phyloP scores from a whole-genome alignment of 2,888 invertebrate genomes.

The Cacoxenus indagator region DNA sequence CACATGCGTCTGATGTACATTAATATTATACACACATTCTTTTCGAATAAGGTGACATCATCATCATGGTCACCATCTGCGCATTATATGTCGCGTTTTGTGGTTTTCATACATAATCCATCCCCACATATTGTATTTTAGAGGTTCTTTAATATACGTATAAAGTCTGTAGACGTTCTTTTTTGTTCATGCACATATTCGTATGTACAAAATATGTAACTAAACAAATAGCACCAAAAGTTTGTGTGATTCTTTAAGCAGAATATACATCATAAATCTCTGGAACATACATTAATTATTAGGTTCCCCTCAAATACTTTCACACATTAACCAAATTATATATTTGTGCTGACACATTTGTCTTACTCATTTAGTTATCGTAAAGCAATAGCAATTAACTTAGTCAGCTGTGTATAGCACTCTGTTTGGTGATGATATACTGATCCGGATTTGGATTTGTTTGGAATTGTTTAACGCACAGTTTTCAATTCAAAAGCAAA shows the following conservation, averaged over 20 bases:
- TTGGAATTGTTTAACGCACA: too few relatives aligned
- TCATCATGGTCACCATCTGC: conserved; percentile 35
- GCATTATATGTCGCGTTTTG: not conserved
- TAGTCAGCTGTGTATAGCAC: not conserved
- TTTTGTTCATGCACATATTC: not conserved
- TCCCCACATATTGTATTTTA: not conserved
- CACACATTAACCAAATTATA: conserved; percentile 65
- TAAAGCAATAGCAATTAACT: not conserved
- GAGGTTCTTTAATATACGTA: conserved; percentile 23
- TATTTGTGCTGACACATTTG: conserved; percentile 65
- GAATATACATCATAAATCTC: conserved; percentile 34
- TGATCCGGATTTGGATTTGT: too few relatives aligned
- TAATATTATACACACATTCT: conserved; percentile 3
- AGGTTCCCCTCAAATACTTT: conserved; percentile 40
- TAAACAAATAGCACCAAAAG: conserved; percentile 67
- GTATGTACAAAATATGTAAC: too few relatives aligned
- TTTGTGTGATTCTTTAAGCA: conserved; percentile 61
- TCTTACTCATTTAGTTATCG: conserved; percentile 49
- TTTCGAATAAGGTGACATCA: conserved; percentile 47
- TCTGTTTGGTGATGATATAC: too few relatives aligned
- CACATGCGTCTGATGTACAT: conserved; percentile 1
- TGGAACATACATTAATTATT: not conserved
- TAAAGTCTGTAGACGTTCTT: not conserved
- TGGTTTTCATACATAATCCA: not conserved
- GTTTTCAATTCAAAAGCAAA: too few relatives aligned